Percentiles rank a stretch among this genome's conserved stretches.
These are phyloP conservation scores for Miniopterus natalensis DNA, from an alignment of 2,113 vertebrate species.

Conservation along the genomic window DNA sequence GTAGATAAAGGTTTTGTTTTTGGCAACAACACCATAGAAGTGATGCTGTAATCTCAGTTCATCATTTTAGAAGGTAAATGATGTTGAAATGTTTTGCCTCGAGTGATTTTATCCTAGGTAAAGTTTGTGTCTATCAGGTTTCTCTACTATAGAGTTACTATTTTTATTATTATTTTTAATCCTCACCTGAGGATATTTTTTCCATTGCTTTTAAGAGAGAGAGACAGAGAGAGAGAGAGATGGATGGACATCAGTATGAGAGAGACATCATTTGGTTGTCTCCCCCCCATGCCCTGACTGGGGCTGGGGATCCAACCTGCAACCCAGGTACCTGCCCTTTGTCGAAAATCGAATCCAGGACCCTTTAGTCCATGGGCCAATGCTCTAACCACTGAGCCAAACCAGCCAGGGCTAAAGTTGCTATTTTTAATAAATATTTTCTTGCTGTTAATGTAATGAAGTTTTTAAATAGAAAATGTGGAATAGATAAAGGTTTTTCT, in stretches of 20 bases:
- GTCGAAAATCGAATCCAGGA: too few relatives aligned
- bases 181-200: too few relatives aligned
- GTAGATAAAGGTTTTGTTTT: not conserved
- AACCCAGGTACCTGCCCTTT: too few relatives aligned
- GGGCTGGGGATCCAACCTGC: too few relatives aligned
- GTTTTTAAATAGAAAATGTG: not conserved
- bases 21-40: not conserved
- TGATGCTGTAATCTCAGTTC: not conserved
- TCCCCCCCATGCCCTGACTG: too few relatives aligned
- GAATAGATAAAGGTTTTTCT: not conserved
- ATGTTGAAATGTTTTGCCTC: not conserved
- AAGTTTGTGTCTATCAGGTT: not conserved
- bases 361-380: not conserved
- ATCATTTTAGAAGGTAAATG: conserved; percentile 13
- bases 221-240: not conserved
- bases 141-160: not conserved
- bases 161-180: too few relatives aligned
- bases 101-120: not conserved
- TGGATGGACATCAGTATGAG: not conserved
- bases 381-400: not conserved
- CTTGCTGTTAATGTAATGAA: not conserved
- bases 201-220: not conserved
- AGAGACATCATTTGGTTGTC: not conserved
- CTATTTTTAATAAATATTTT: not conserved
- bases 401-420: too few relatives aligned